Evolutionary conservation across 1,140 invertebrate genomes (phyloP).

Genomic region (Goniozus legneri): DNA sequence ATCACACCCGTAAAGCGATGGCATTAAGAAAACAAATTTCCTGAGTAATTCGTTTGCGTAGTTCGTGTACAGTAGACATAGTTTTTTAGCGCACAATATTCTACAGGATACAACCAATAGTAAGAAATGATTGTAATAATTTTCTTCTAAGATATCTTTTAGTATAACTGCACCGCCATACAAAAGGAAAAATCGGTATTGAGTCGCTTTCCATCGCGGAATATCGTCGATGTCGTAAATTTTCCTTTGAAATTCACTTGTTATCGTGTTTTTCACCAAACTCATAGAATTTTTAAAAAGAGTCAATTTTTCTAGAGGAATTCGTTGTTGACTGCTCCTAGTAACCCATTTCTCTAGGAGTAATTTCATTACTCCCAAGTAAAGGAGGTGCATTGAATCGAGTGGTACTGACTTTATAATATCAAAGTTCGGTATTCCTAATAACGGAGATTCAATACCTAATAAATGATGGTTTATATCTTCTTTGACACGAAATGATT

Average conservation of each 20-base stretch:
- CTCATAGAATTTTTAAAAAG: not conserved
- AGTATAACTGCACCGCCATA: constrained; percentile 3
- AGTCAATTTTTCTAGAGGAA: not conserved
- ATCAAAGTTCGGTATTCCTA: constrained; percentile 16
- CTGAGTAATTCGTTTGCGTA: too few relatives aligned
- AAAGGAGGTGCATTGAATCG: constrained; percentile 22
- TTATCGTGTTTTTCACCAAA: not conserved
- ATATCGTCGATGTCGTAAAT: constrained; percentile 1
- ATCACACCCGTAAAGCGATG: too few relatives aligned
- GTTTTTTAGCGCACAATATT: too few relatives aligned
- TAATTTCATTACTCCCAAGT: constrained; percentile 11
- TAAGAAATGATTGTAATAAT: not conserved
- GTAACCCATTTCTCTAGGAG: constrained; percentile 9
- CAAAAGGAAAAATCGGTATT: constrained; percentile 9
- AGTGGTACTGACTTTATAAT: constrained; percentile 6
- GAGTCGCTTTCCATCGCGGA: constrained; percentile 7
- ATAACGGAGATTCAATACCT: constrained; percentile 7
- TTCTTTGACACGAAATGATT: constrained; percentile 8
- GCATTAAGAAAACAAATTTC: too few relatives aligned
- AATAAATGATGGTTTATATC: constrained; percentile 17
- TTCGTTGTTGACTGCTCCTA: not conserved
- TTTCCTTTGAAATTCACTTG: constrained; percentile 7
- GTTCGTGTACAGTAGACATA: too few relatives aligned
- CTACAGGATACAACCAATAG: too few relatives aligned
- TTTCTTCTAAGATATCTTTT: not conserved